phyloP scores from a whole-genome alignment of 2,113 vertebrate genomes.

The Tachysurus fulvidraco region DNA sequence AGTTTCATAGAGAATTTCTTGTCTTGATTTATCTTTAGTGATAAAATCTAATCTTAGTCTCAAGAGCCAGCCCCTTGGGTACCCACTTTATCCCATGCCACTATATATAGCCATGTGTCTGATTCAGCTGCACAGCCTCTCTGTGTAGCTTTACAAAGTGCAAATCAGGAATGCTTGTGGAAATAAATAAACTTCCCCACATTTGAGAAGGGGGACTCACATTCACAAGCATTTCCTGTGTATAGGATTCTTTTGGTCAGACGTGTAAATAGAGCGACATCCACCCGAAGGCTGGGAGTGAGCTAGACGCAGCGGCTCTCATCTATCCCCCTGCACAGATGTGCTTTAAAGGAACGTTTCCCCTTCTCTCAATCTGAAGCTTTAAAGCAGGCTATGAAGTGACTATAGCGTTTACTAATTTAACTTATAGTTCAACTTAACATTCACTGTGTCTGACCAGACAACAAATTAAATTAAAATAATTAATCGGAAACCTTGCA shows the following conservation, averaged over 20 bases:
- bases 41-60: slow-evolving; percentile 20
- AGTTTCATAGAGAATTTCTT: background rate
- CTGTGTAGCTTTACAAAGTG: slow-evolving; percentile 78
- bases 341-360: slow-evolving; percentile 27
- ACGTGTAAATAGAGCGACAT: slow-evolving; percentile 74
- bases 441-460: background rate
- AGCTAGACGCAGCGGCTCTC: slow-evolving; percentile 38
- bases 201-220: slow-evolving; percentile 82
- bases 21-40: slow-evolving; percentile 30
- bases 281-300: slow-evolving; percentile 59
- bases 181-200: slow-evolving; percentile 96
- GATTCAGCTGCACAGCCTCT: slow-evolving; percentile 69
- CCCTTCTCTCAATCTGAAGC: background rate
- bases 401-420: background rate
- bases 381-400: slow-evolving; percentile 3
- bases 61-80: slow-evolving; percentile 20
- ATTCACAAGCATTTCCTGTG: slow-evolving; percentile 78
- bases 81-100: slow-evolving; percentile 66
- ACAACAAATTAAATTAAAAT: background rate
- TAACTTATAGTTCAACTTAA: background rate
- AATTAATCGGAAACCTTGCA: background rate
- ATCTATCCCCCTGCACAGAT: slow-evolving; percentile 48
- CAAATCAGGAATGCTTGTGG: slow-evolving; percentile 92
- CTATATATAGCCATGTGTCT: slow-evolving; percentile 86
- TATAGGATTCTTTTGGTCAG: slow-evolving; percentile 71